phyloP scores from a whole-genome alignment of 2,113 vertebrate species.

The Caranx melampygus region DNA sequence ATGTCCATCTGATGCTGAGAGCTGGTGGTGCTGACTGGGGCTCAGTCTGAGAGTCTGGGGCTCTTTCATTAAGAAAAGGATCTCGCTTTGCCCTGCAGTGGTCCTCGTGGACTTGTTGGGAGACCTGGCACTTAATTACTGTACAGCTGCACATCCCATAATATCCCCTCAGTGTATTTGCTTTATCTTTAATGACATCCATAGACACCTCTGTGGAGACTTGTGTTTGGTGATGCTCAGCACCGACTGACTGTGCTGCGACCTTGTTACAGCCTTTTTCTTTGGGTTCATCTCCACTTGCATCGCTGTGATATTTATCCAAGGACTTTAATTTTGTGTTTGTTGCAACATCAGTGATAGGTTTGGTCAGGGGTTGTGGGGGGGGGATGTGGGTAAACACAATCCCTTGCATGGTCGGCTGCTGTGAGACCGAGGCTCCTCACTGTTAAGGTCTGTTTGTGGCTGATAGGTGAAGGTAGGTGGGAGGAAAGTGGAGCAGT shows the following conservation, averaged over 20 bases:
- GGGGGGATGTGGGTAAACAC: background rate
- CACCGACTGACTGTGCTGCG: constrained; percentile 1
- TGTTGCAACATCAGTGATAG: background rate
- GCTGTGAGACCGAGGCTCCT: background rate
- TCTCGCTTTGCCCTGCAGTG: background rate
- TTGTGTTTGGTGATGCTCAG: background rate
- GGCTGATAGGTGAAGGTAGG: background rate
- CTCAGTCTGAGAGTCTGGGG: background rate
- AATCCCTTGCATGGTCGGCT: background rate
- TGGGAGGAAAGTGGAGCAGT: constrained; percentile 1
- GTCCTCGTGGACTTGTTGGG: constrained; percentile 28
- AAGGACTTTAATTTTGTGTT: constrained; percentile 1
- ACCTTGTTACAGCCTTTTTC: constrained; percentile 21
- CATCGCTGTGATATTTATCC: background rate
- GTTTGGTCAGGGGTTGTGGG: background rate
- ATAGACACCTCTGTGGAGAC: background rate
- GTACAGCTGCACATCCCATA: constrained; percentile 3
- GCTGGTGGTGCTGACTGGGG: constrained; percentile 10
- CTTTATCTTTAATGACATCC: constrained; percentile 17
- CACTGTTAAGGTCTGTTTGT: constrained; percentile 3
- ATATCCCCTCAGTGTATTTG: constrained; percentile 20
- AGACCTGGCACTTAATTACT: constrained; percentile 27
- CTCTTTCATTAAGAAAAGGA: background rate
- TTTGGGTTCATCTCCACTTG: background rate
- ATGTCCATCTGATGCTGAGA: constrained; percentile 18